phyloP scores from a whole-genome alignment of 2,888 invertebrate genomes.

The Pterostichus niger region DNA sequence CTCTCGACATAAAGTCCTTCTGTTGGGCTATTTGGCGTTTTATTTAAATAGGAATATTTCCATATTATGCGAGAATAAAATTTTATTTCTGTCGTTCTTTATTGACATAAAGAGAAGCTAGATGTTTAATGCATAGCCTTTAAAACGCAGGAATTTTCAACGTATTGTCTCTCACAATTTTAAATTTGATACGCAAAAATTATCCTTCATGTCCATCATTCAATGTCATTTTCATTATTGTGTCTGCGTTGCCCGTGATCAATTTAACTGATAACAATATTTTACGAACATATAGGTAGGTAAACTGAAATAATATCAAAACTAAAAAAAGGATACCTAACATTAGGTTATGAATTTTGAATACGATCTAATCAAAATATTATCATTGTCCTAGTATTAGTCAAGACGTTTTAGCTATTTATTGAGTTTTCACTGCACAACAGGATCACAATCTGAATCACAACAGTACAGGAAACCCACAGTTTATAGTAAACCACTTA shows the following conservation, averaged over 20 bases:
- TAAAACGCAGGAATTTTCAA: constrained; percentile 2
- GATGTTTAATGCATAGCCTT: constrained; percentile 40
- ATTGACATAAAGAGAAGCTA: constrained; percentile 26
- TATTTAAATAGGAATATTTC: constrained; percentile 48
- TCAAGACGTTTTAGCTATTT: no score
- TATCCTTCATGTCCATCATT: not conserved
- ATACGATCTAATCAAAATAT: no score
- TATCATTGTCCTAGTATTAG: no score
- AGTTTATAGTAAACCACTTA: no score
- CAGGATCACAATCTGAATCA: no score
- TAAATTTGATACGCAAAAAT: not conserved
- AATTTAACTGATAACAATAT: not conserved
- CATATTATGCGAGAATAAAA: constrained; percentile 44
- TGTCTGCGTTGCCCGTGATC: not conserved
- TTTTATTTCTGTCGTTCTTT: constrained; percentile 44
- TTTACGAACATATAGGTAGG: no score
- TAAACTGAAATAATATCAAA: no score
- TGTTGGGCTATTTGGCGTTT: constrained; percentile 40
- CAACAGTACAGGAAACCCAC: no score
- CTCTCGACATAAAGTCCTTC: constrained; percentile 32
- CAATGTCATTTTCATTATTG: not conserved
- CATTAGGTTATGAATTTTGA: no score
- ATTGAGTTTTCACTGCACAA: no score
- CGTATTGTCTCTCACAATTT: constrained; percentile 21
- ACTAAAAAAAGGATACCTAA: no score